Base-by-base conservation (phyloP, 2,888 invertebrate genomes). In the Cheilosia variabilis region DNA sequence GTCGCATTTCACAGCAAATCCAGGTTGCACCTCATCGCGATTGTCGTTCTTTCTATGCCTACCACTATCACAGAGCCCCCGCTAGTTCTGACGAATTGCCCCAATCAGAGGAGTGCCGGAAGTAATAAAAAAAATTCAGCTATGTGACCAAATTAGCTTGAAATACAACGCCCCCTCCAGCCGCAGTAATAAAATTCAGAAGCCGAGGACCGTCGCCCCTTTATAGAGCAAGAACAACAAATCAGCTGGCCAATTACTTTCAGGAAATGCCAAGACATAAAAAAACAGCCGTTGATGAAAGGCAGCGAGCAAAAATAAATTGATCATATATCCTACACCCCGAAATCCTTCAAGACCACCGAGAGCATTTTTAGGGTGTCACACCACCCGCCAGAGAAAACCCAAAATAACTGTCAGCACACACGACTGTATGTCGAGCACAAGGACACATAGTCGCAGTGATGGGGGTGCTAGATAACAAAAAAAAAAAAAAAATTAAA, bases 181-280 rank as follows among this genome's bases (percentile, higher is more conserved):
- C n/a, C 19, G 53, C 22, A 55, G 45, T 41, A 76, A 73, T 83
- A 73, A 72, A 83, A 63, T 31, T 22, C 53, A 79, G 65, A 53
- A 50, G 45, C 55, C 58, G 31, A 72, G 45, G 22, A 69, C 72
- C 68, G 68, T 62, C 68, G 34, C 34, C 34, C 9, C 45, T 37
- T 52, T 10, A 55, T 34, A 41, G 27, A 66, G 65, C 65, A 77
- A 72, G 65, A 84, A 75, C 73, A 80, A 79, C 84, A 84, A 80
- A 84, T 84, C 84, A 84, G 75, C 80, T 84, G 79, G 84, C 80
- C 84, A 84, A 84, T 84, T 84, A 84, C 84, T 84, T 84, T 53
- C 84, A 75, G 84, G 84, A 84, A 84, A 84, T 76, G 63, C 80
- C 66, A 84, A 62, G 80, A 80, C 80, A 80, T 84, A 84, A 84